These are phyloP conservation scores for Tetranychus piercei DNA, from an alignment of 2,888 invertebrate species.

Conservation along the genomic window DNA sequence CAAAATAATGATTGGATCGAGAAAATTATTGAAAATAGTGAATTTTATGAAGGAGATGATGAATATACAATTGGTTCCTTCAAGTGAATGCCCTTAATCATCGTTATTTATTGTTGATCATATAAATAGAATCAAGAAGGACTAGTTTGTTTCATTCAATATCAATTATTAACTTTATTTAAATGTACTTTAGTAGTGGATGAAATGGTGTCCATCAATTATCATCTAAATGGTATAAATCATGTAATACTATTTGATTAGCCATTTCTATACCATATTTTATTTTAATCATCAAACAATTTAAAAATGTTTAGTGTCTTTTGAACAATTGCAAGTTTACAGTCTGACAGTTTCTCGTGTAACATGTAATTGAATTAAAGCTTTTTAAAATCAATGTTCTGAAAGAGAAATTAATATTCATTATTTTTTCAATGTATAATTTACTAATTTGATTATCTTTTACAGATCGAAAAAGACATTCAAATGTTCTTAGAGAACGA, in stretches of 20 bases:
- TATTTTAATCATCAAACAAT: no score
- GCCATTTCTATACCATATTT: no score
- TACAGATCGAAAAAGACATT: not conserved
- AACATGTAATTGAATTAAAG: not conserved
- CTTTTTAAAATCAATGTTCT: not conserved
- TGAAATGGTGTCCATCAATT: no score
- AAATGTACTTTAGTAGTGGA: no score
- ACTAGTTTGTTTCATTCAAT: not conserved
- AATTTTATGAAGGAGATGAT: no score
- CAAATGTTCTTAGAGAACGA: not conserved
- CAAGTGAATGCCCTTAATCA: not conserved
- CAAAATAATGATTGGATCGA: no score
- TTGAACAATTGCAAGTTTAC: no score
- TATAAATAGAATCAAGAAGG: not conserved
- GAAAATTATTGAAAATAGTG: no score
- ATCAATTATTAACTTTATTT: not conserved
- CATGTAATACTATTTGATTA: no score
- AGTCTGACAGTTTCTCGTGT: no score
- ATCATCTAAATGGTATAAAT: no score
- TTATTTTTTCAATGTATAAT: not conserved
- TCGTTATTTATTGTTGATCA: not conserved
- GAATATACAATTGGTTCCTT: not conserved
- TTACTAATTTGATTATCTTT: not conserved
- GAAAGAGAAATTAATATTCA: not conserved
- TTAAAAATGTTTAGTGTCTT: no score